Evolutionary conservation across 2,888 invertebrate genomes (phyloP).

Genomic region (Opisthograptis luteolata): DNA sequence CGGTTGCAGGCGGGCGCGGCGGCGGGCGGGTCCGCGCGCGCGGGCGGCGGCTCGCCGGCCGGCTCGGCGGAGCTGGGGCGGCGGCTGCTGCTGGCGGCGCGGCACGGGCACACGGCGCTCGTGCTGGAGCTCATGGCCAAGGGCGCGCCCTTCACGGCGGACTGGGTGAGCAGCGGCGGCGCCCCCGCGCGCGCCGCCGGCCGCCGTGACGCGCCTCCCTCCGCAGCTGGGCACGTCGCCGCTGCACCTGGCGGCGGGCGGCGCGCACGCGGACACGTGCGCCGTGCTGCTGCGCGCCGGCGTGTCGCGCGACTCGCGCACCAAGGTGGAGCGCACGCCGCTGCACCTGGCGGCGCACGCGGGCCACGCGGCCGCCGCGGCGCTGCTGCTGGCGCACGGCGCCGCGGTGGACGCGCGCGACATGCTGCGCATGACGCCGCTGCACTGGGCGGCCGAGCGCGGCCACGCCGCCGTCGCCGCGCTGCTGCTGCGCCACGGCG

Average conservation of each 20-base stretch:
- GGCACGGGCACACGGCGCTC: conserved; percentile 90
- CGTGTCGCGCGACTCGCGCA: conserved; percentile 93
- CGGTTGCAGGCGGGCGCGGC: conserved; percentile 17
- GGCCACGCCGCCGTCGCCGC: conserved; percentile 86
- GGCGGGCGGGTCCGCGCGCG: conserved; percentile 17
- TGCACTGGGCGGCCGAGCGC: conserved; percentile 97
- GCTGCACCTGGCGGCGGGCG: conserved; percentile 91
- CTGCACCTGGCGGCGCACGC: conserved; percentile 94
- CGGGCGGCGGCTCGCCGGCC: conserved; percentile 41
- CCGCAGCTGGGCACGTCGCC: conserved; percentile 94
- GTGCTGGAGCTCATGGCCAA: conserved; percentile 91
- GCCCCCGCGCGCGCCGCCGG: neutral
- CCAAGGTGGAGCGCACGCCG: conserved; percentile 94
- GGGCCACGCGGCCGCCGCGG: conserved; percentile 90
- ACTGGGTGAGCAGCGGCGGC: conserved; percentile 88
- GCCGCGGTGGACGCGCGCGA: conserved; percentile 58
- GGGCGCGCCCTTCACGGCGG: conserved; percentile 96
- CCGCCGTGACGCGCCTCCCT: neutral
- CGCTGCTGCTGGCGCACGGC: conserved; percentile 85
- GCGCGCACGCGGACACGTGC: conserved; percentile 91
- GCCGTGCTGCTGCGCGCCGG: conserved; percentile 93
- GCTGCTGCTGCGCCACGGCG: conserved; percentile 89
- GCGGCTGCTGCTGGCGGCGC: conserved; percentile 90
- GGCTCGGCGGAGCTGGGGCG: conserved; percentile 92
- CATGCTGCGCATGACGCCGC: conserved; percentile 88